Evolutionary conservation across 2,113 vertebrate species (phyloP), one percentile per base, ranked within the genome.

Genomic region (Tupaia tana): DNA sequence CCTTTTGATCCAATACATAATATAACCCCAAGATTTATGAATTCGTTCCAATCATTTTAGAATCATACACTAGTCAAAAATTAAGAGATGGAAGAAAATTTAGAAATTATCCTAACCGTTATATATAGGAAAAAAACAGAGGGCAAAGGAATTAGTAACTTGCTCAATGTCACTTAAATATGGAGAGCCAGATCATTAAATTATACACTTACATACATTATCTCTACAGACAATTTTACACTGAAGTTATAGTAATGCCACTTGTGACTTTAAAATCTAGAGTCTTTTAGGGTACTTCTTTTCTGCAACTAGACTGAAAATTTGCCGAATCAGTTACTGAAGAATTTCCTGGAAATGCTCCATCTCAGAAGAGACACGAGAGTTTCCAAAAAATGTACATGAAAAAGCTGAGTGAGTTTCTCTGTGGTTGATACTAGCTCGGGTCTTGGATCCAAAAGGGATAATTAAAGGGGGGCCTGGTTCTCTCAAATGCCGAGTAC

Each of bases 341-440:
- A 91, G 71, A 91, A 66, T 34, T 86, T 83, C 79, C 69, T 83
- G 82, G 63, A 88, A 83, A 89, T n/a, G 77, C 52, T 88, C 69
- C 79, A 92, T 59, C 71, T 96, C 75, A 80, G 16, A 66, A 63
- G 64, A 93, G 27, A 94, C 14, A 11, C 6, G 18, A 77, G 22
- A 66, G 13, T 61, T 10, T 73, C 69, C 58, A 71, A 95, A 89
- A 56, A 75, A 12, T 0, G 0, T 83, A 9, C 2, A 69, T 31
- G 82, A 95, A 96, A 93, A 96, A 88, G 15, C 31, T 74, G 34
- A 96, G 43, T 70, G 90, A 95, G 86, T 54, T 96, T 96, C 31
- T 77, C 83, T 86, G 89, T 86, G 94, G 24, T 20, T 93, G 81
- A 12, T 3, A n/a, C 7, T 7, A 77, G 67, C 29, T 95, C 34